Percentiles rank a stretch among this genome's conserved stretches.
These are phyloP conservation scores for Sebastes hubbsi DNA, from an alignment of 2,797 vertebrate genomes.

Conservation along the genomic window DNA sequence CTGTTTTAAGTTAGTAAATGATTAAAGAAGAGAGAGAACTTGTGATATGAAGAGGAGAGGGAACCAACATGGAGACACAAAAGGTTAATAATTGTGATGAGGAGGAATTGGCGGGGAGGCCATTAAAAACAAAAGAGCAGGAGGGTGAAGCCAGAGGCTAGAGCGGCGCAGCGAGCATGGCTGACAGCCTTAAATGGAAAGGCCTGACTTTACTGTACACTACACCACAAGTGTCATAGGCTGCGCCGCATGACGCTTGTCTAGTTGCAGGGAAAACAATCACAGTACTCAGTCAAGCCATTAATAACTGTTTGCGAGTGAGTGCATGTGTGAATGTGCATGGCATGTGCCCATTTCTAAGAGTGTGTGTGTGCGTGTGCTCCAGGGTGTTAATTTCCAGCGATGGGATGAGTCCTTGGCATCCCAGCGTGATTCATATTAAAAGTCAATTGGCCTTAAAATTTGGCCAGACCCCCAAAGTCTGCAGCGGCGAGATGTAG, in stretches of 20 bases:
- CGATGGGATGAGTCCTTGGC: slow-evolving; percentile 77
- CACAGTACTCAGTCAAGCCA: slow-evolving; percentile 71
- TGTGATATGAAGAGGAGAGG: not conserved
- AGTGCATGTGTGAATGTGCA: slow-evolving; percentile 15
- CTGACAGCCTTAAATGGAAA: slow-evolving; percentile 51
- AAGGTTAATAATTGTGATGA: slow-evolving; percentile 26
- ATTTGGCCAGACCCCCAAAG: slow-evolving; percentile 82
- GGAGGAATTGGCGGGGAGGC: slow-evolving; percentile 10
- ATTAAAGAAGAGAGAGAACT: not conserved
- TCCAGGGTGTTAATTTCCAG: slow-evolving; percentile 79
- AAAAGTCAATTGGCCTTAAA: slow-evolving; percentile 87
- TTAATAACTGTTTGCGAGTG: slow-evolving; percentile 59
- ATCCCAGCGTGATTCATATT: slow-evolving; percentile 85
- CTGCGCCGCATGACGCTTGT: slow-evolving; percentile 57
- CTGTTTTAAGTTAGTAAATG: not conserved
- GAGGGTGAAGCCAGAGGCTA: slow-evolving; percentile 28
- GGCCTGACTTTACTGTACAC: slow-evolving; percentile 39
- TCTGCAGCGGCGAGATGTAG: slow-evolving; percentile 66
- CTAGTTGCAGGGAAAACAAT: slow-evolving; percentile 71
- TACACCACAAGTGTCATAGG: slow-evolving; percentile 41
- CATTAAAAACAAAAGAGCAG: slow-evolving; percentile 33
- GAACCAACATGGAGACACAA: not conserved
- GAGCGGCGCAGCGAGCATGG: not conserved
- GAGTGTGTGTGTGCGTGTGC: slow-evolving; percentile 38
- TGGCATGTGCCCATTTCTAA: slow-evolving; percentile 19